These are phyloP conservation scores for Paradoxurus hermaphroditus DNA, from an alignment of 2,113 vertebrate genomes.

Conservation along the genomic window DNA sequence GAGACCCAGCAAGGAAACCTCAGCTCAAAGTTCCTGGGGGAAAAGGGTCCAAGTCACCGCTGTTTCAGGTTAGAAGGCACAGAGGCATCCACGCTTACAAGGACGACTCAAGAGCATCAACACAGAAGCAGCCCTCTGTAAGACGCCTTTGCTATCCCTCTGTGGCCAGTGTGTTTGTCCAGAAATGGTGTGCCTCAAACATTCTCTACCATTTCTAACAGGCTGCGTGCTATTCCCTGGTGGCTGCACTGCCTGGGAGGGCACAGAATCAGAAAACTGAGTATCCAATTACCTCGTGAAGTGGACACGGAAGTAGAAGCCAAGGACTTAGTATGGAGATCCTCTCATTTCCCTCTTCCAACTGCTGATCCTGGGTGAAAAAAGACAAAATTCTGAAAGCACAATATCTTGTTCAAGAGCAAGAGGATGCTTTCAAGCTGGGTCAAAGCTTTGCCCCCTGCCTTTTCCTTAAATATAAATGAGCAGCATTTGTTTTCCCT, in stretches of 20 bases:
- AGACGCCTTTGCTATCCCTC: fast-evolving
- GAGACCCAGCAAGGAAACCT: background rate
- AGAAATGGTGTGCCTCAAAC: background rate
- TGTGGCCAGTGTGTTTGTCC: background rate
- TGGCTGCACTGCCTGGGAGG: background rate
- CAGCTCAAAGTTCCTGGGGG: background rate
- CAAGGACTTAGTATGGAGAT: background rate
- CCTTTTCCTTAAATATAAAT: constrained; percentile 43
- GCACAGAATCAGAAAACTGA: background rate
- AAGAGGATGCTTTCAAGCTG: background rate
- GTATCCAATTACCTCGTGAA: background rate
- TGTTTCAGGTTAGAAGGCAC: background rate
- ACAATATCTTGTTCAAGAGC: background rate
- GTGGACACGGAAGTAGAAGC: background rate
- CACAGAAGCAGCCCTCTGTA: fast-evolving
- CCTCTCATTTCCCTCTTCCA: background rate
- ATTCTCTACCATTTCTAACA: background rate
- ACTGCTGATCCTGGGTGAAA: background rate
- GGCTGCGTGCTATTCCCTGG: background rate
- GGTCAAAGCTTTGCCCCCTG: background rate
- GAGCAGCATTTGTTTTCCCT: constrained; percentile 16
- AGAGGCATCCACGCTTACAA: background rate
- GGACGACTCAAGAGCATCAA: background rate
- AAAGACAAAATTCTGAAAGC: background rate
- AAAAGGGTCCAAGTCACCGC: background rate